Evolutionary conservation across 2,113 vertebrate genomes (phyloP).

Genomic region (Glaucidium brasilianum): DNA sequence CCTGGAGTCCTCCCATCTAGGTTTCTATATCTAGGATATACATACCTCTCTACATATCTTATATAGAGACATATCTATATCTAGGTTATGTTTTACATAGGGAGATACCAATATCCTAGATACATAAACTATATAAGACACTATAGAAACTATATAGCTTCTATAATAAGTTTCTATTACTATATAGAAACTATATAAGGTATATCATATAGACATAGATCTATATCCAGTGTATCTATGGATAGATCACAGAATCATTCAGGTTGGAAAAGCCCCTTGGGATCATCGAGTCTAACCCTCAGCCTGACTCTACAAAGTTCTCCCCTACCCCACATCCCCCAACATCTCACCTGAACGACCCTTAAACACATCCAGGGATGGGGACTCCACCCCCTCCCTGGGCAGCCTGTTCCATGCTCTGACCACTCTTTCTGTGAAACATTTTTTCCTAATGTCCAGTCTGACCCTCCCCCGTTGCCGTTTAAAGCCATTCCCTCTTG

Average conservation of each 20-base stretch:
- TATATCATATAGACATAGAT: neutral
- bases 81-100: neutral
- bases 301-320: no score
- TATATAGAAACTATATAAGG: neutral
- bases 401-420: no score
- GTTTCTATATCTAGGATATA: neutral
- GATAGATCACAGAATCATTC: neutral
- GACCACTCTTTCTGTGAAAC: no score
- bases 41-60: neutral
- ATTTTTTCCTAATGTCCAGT: no score
- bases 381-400: no score
- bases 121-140: neutral
- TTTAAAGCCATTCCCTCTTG: no score
- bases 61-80: neutral
- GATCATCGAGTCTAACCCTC: no score
- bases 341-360: no score
- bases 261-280: no score
- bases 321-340: no score
- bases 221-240: neutral
- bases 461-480: no score
- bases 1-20: neutral
- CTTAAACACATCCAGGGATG: no score
- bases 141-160: neutral
- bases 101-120: neutral
- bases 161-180: neutral